Evolutionary conservation across 1,140 invertebrate species (phyloP).

Genomic region (Drosophila miranda): DNA sequence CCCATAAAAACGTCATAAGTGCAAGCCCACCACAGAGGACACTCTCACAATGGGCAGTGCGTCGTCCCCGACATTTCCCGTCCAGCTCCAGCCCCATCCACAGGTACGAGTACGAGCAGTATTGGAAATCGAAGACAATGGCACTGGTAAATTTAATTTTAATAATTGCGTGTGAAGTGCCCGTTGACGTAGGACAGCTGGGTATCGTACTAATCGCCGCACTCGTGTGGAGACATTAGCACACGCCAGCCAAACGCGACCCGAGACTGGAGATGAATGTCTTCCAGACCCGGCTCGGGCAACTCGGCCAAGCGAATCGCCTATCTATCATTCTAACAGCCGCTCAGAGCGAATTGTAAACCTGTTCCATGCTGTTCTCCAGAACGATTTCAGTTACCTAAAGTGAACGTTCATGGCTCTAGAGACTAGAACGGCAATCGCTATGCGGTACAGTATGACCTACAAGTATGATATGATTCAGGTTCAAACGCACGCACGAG

Average conservation of each 20-base stretch:
- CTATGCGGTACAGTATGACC: constrained; percentile 23
- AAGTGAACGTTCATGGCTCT: neutral
- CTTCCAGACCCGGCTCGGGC: constrained; percentile 7
- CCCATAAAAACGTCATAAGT: constrained; percentile 1
- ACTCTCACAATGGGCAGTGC: constrained; percentile 2
- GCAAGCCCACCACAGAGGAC: constrained; percentile 8
- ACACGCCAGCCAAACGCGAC: constrained; percentile 59
- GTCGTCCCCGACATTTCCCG: too few species aligned
- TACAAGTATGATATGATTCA: too few species aligned
- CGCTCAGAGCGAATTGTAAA: constrained; percentile 47
- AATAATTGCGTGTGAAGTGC: constrained; percentile 61
- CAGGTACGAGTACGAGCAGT: constrained; percentile 4
- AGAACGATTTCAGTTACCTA: constrained; percentile 31
- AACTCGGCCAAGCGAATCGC: constrained; percentile 35
- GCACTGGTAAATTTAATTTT: constrained; percentile 34
- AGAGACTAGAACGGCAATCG: constrained; percentile 15
- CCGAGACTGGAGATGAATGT: constrained; percentile 28
- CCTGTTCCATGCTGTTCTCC: constrained; percentile 45
- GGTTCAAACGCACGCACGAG: neutral
- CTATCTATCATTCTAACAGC: constrained; percentile 29
- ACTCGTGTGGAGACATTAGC: constrained; percentile 55
- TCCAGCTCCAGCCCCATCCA: neutral
- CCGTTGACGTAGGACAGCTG: constrained; percentile 49
- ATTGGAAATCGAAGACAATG: constrained; percentile 63
- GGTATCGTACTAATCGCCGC: constrained; percentile 20